Base-by-base conservation (phyloP, 2,888 invertebrate genomes). In the Gnatocerus cornutus region DNA sequence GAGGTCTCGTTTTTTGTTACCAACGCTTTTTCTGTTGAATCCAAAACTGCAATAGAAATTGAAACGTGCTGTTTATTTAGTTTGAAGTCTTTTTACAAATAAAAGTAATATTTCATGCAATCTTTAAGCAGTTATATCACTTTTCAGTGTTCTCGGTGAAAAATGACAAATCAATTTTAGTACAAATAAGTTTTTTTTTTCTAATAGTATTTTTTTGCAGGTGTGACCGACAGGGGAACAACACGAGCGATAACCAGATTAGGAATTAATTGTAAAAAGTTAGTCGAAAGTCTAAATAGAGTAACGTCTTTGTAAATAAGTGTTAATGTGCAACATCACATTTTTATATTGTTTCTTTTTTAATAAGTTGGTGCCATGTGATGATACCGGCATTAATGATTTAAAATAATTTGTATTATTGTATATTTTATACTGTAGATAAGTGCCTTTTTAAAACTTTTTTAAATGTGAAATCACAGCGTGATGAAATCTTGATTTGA, bases 361-460 rank as follows among this genome's bases (percentile, higher is more conserved):
- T 74, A 62, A 74, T 76, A 71, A 73, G 76, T 78, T 78, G 77
- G 81, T 81, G 81, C 81, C 81, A 82, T 82, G 80, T 79, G 81
- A 79, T 80, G 76, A 78, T 76, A 76, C 76, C 79, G 79, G 80
- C 80, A 80, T 79, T 79, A 79, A 79, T 75, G 74, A 75, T 72
- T 43, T 52, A 73, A 74, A 76, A 62, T 69, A 53, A 52, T 43
- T 59, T 66, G 66, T 66, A 59, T 52, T 66, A 68, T 68, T 78
- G 77, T 79, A 78, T 74, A 78, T 79, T 79, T 79, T 77, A 76
- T 77, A 77, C 68, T 77, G 75, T 79, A 79, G 76, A 76, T 78
- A 81, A 81, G 80, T 81, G 81, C 81, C 81, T 81, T 81, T 76
- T 78, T 76, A 78, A 78, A 79, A 76, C 76, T 77, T 72, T 74